Base-by-base conservation (phyloP, 2,888 invertebrate genomes). In the Acrocyrtus sp. region DNA sequence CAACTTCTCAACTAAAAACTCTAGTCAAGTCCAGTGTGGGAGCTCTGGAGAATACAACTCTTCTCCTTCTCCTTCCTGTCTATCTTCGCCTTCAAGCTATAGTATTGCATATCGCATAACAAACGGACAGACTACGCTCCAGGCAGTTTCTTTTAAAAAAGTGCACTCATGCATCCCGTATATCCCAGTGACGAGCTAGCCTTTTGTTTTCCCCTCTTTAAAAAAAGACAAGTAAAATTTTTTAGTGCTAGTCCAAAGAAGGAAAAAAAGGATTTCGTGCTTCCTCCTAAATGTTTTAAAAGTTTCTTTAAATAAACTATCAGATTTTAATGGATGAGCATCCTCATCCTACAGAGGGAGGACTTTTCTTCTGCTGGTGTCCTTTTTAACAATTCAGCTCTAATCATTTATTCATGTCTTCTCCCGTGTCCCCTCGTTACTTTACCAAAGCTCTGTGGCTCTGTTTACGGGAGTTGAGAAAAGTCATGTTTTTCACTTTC, bases 241-340 rank as follows among this genome's bases (percentile, higher is more conserved):
- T n/a, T n/a, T n/a, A n/a, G n/a, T n/a, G n/a, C n/a, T n/a, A n/a
- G n/a, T n/a, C n/a, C n/a, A n/a, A n/a, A n/a, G n/a, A n/a, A n/a
- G n/a, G n/a, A n/a, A n/a, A n/a, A n/a, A n/a, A n/a, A n/a, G n/a
- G n/a, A n/a, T n/a, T n/a, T n/a, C n/a, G n/a, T n/a, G n/a, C n/a
- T n/a, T n/a, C n/a, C n/a, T n/a, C n/a, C n/a, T n/a, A n/a, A n/a
- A n/a, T n/a, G n/a, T n/a, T n/a, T n/a, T n/a, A n/a, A n/a, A n/a
- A n/a, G n/a, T n/a, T n/a, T n/a, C n/a, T n/a, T 29, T 54, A 58
- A 58, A 58, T 58, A 58, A 45, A 26, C 5, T 21, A 58, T 45
- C 39, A 21, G 45, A 43, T 58, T 58, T 58, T 58, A 58, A 58
- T 58, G 58, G 58, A 58, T 45, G 34, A 8, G 41, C 41, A 58